Evolutionary conservation across 2,797 vertebrate genomes (phyloP).

Genomic region (Halcyon chelicuti): DNA sequence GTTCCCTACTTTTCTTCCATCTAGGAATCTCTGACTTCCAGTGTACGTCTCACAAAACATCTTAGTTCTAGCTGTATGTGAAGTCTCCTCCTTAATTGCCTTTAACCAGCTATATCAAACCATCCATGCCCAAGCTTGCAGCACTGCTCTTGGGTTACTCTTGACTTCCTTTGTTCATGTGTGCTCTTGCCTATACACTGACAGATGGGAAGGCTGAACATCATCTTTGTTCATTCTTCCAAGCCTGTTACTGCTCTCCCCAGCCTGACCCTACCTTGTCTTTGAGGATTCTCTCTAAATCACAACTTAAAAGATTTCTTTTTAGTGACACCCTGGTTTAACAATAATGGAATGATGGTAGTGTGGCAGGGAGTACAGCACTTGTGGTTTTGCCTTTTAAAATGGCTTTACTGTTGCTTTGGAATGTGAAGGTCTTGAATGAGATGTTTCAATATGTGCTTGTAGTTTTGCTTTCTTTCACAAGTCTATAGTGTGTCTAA

Average conservation of each 20-base stretch:
- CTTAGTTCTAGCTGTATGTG: neutral
- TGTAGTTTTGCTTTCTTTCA: neutral
- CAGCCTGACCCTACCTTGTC: neutral
- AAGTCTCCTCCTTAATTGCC: neutral
- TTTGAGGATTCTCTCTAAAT: neutral
- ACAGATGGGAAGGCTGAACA: neutral
- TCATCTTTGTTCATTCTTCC: fast-evolving
- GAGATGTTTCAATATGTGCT: neutral
- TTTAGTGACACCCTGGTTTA: neutral
- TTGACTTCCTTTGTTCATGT: neutral
- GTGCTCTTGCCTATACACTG: neutral
- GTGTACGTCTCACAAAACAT: neutral
- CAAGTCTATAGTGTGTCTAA: neutral
- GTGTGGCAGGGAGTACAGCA: neutral
- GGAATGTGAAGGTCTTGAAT: neutral
- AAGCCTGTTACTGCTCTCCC: neutral
- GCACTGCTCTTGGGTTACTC: neutral
- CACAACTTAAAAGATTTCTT: neutral
- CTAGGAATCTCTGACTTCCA: neutral
- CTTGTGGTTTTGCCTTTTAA: neutral
- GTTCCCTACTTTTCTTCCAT: neutral
- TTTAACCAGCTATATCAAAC: neutral
- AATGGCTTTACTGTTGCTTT: neutral
- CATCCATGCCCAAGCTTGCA: neutral
- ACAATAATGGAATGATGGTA: neutral